These are phyloP conservation scores for Heptranchias perlo DNA, from an alignment of 2,113 vertebrate genomes.

Conservation along the genomic window DNA sequence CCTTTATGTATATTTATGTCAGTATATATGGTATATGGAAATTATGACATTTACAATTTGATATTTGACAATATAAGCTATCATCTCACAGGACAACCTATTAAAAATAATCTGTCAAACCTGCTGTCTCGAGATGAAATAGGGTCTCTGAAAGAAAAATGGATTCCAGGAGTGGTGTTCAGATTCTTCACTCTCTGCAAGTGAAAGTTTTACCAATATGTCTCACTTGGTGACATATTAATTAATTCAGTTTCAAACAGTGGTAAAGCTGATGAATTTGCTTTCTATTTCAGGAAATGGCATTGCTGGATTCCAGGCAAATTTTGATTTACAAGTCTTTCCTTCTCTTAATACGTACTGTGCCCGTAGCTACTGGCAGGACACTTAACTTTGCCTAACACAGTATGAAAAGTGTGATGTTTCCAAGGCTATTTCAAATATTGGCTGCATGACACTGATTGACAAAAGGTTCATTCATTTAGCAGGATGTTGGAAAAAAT, in stretches of 20 bases:
- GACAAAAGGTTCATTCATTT: neutral
- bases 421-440: neutral
- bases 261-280: conserved; percentile 45
- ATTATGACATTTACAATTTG: neutral
- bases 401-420: neutral
- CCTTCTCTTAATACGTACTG: conserved; percentile 39
- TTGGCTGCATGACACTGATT: conserved; percentile 13
- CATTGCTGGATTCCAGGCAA: conserved; percentile 39
- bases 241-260: conserved; percentile 47
- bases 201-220: conserved; percentile 41
- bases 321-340: conserved; percentile 50
- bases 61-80: neutral
- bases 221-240: conserved; percentile 44
- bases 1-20: neutral
- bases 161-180: neutral
- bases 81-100: neutral
- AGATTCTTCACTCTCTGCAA: neutral
- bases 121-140: neutral
- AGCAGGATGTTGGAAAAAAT: conserved; percentile 2
- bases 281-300: conserved; percentile 35
- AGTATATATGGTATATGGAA: neutral
- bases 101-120: conserved; percentile 1
- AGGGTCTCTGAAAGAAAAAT: neutral
- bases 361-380: neutral
- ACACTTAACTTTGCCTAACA: neutral